Conservation (phyloP, 2,113 vertebrate genomes). For the Rana temporaria region DNA sequence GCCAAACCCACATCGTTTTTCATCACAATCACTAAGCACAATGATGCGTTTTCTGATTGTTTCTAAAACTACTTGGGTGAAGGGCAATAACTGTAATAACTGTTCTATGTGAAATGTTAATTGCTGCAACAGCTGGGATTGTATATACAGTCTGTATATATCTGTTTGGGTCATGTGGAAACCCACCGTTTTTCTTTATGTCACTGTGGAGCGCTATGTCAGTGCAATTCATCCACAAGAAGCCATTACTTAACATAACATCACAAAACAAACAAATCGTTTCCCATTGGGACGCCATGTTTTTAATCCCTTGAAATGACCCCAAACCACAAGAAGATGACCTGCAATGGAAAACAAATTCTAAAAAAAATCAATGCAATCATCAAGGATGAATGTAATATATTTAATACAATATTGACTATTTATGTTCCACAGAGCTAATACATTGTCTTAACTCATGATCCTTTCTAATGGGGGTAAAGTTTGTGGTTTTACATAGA, state of each 20-base stretch:
- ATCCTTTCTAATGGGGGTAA: too few species aligned
- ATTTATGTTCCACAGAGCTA: too few species aligned
- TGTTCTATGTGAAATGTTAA: background rate
- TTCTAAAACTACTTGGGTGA: slow-evolving; percentile 15
- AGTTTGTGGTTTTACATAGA: too few species aligned
- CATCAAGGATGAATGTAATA: too few species aligned
- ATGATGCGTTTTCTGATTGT: background rate
- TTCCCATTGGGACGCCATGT: background rate
- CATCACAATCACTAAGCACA: background rate
- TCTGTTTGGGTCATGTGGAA: background rate
- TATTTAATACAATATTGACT: too few species aligned
- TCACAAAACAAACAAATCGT: background rate
- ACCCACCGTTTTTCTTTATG: background rate
- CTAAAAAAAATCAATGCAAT: too few species aligned
- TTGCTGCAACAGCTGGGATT: slow-evolving; percentile 27
- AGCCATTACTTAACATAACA: background rate
- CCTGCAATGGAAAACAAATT: too few species aligned
- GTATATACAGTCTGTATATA: background rate
- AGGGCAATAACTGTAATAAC: slow-evolving; percentile 13
- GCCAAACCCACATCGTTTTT: slow-evolving; percentile 32
- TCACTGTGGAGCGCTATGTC: background rate
- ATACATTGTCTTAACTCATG: too few species aligned
- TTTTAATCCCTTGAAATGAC: background rate
- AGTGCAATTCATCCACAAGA: background rate
- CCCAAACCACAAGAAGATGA: background rate